phyloP scores from a whole-genome alignment of 2,797 vertebrate species.

The Aratinga solstitialis region DNA sequence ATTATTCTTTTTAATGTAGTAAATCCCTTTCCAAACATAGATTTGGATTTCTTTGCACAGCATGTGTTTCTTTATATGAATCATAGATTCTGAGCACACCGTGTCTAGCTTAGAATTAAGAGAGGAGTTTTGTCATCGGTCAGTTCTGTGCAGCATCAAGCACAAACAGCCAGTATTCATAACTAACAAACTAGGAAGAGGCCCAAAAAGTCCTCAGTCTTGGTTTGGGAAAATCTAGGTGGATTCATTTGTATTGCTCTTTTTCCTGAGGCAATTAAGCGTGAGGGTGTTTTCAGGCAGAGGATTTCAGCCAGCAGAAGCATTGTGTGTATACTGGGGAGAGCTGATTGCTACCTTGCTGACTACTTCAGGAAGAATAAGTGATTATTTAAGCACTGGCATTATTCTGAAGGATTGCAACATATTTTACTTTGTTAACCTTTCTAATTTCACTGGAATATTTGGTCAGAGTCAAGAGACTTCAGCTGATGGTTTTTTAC shows the following conservation, averaged over 20 bases:
- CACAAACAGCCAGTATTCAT: neutral
- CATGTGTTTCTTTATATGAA: neutral
- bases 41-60: neutral
- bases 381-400: constrained; percentile 2
- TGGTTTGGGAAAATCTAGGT: neutral
- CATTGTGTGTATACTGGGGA: neutral
- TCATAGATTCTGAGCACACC: neutral
- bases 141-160: neutral
- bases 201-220: neutral
- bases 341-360: neutral
- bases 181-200: neutral
- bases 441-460: constrained; percentile 6
- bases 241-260: neutral
- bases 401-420: neutral
- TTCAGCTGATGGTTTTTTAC: constrained; percentile 11
- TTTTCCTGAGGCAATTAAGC: constrained; percentile 8
- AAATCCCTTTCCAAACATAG: neutral
- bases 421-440: constrained; percentile 39
- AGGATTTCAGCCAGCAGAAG: neutral
- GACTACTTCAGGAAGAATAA: constrained; percentile 18
- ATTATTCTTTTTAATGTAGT: neutral
- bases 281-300: neutral
- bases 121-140: neutral
- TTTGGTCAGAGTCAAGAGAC: constrained; percentile 17
- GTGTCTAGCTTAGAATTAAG: neutral